These are phyloP conservation scores for Antechinus flavipes DNA, from an alignment of 2,113 vertebrate genomes.

Conservation along the genomic window DNA sequence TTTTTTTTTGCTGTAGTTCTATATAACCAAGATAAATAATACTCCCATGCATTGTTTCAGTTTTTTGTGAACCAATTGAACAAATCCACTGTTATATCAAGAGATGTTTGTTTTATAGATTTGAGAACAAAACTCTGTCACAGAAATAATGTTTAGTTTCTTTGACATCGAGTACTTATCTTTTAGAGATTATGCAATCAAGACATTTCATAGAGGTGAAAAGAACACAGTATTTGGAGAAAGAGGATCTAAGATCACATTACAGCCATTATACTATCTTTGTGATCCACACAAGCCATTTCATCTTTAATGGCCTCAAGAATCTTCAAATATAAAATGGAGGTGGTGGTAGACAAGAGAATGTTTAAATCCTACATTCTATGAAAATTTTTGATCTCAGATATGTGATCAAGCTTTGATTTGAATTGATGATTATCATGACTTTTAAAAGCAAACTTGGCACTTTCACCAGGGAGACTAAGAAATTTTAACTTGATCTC, in stretches of 20 bases:
- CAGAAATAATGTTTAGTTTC: neutral
- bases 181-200: fast-evolving
- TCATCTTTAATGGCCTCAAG: neutral
- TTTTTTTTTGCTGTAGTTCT: neutral
- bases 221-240: neutral
- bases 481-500: neutral
- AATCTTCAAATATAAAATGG: neutral
- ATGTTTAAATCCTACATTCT: neutral
- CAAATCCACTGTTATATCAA: fast-evolving
- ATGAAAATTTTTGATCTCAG: neutral
- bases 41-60: fast-evolving
- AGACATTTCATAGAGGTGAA: neutral
- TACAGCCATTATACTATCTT: neutral
- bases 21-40: neutral
- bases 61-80: neutral
- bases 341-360: neutral
- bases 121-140: neutral
- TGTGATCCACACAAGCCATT: neutral
- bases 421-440: neutral
- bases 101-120: neutral
- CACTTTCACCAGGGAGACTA: neutral
- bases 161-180: neutral
- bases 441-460: neutral
- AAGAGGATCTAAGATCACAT: neutral
- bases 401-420: neutral